Percentiles rank a stretch among this genome's conserved stretches.
Evolutionary conservation across 2,113 vertebrate genomes (phyloP).

Genomic region (Aptenodytes patagonicus): DNA sequence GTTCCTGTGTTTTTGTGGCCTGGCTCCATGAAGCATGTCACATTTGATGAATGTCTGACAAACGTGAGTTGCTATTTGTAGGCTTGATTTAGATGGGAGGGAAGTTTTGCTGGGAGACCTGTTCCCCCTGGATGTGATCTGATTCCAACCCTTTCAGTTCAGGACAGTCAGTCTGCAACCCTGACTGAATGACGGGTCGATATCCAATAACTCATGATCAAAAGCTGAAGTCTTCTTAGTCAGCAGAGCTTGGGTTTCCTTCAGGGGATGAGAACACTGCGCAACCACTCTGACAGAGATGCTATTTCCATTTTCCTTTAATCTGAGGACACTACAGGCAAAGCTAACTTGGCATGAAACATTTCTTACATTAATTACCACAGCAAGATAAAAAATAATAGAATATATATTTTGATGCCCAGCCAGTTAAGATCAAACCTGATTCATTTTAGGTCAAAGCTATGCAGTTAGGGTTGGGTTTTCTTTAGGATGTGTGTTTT

Average conservation of each 20-base stretch:
- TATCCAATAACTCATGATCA: conserved; percentile 76
- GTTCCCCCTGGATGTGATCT: conserved; percentile 35
- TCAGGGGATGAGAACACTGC: conserved; percentile 59
- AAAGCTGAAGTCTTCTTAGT: conserved; percentile 72
- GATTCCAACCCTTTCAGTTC: conserved; percentile 53
- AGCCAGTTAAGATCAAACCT: conserved; percentile 28
- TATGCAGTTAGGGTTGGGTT: not conserved
- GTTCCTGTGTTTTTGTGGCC: conserved; percentile 37
- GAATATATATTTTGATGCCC: conserved; percentile 10
- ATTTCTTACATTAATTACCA: conserved; percentile 69
- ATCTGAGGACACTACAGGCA: conserved; percentile 62
- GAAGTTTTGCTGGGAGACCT: conserved; percentile 29
- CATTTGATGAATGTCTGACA: conserved; percentile 65
- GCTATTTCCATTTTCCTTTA: conserved; percentile 67
- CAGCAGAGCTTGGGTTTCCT: conserved; percentile 70
- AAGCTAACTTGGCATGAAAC: conserved; percentile 51
- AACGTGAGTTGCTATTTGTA: conserved; percentile 65
- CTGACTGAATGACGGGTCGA: conserved; percentile 69
- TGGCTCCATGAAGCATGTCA: conserved; percentile 56
- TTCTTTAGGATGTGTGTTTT: conserved; percentile 50
- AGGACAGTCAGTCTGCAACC: conserved; percentile 55
- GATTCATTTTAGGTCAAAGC: conserved; percentile 53
- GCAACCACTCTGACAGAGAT: conserved; percentile 44
- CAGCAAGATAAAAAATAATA: conserved; percentile 59
- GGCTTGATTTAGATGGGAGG: conserved; percentile 58